phyloP scores from a whole-genome alignment of 2,113 vertebrate genomes.

The Dicaeum eximium region DNA sequence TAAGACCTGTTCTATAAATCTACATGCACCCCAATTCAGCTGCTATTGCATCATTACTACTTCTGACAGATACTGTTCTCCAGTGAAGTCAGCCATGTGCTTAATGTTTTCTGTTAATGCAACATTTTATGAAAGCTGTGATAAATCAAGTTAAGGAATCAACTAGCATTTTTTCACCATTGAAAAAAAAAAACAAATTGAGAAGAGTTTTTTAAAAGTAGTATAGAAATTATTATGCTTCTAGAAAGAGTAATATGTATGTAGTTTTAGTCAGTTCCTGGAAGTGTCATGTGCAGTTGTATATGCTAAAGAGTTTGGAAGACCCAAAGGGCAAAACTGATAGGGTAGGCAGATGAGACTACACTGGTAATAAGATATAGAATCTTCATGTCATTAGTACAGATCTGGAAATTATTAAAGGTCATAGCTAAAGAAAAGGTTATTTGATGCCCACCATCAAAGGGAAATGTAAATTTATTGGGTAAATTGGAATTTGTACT shows the following conservation, averaged over 20 bases:
- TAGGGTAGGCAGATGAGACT: neutral
- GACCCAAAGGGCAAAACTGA: neutral
- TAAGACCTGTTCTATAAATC: neutral
- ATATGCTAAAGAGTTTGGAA: neutral
- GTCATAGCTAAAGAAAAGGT: neutral
- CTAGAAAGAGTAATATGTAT: neutral
- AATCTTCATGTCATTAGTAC: neutral
- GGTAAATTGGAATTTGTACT: neutral
- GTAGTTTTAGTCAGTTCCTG: neutral
- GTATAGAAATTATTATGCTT: neutral
- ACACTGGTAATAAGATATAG: neutral
- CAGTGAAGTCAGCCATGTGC: neutral
- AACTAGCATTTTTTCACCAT: neutral
- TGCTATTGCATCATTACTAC: neutral
- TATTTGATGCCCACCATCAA: neutral
- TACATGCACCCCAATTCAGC: neutral
- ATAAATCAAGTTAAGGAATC: neutral
- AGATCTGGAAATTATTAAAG: neutral
- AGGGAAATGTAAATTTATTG: neutral
- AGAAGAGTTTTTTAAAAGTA: neutral
- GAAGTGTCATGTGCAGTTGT: neutral
- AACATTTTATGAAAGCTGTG: neutral
- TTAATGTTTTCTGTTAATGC: neutral
- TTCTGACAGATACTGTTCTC: neutral
- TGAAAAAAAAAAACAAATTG: neutral